A percentile compares a stretch with the other conserved stretches of the same genome.
These are phyloP conservation scores for Dendrolimus pini DNA, from an alignment of 2,888 invertebrate species.

Conservation along the genomic window DNA sequence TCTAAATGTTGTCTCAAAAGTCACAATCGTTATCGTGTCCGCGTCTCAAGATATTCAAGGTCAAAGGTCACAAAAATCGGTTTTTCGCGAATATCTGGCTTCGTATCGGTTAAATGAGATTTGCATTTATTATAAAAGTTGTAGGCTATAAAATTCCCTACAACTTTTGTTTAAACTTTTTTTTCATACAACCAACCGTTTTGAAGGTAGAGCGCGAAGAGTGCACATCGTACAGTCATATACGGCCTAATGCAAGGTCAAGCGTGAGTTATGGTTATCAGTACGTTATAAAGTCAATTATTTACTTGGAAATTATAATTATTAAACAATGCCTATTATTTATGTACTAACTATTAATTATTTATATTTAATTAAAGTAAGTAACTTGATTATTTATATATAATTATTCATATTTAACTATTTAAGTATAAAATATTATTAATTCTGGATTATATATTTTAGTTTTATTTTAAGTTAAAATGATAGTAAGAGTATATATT, in stretches of 20 bases:
- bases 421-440: constrained; percentile 13
- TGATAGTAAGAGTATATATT: constrained; percentile 12
- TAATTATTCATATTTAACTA: constrained; percentile 13
- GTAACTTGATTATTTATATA: constrained; percentile 9
- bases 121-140: constrained; percentile 12
- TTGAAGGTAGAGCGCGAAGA: constrained; percentile 16
- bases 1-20: constrained; percentile 9
- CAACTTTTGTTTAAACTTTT: too few relatives aligned
- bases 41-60: constrained; percentile 11
- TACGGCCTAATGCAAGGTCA: constrained; percentile 20
- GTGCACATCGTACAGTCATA: constrained; percentile 17
- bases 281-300: constrained; percentile 15
- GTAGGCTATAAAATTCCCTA: constrained; percentile 12
- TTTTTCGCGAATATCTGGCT: constrained; percentile 10
- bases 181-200: constrained; percentile 10
- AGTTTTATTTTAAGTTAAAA: constrained; percentile 12
- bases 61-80: constrained; percentile 6
- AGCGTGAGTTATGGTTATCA: constrained; percentile 19
- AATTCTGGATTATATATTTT: constrained; percentile 12
- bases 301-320: constrained; percentile 6
- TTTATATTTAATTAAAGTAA: constrained; percentile 10
- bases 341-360: constrained; percentile 14
- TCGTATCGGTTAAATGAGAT: constrained; percentile 11
- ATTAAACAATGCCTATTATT: constrained; percentile 14
- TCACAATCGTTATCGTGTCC: constrained; percentile 4